A percentile compares a stretch with the other conserved stretches of the same genome.
Evolutionary conservation across 2,888 invertebrate species (phyloP).

Genomic region (Pteria penguin): DNA sequence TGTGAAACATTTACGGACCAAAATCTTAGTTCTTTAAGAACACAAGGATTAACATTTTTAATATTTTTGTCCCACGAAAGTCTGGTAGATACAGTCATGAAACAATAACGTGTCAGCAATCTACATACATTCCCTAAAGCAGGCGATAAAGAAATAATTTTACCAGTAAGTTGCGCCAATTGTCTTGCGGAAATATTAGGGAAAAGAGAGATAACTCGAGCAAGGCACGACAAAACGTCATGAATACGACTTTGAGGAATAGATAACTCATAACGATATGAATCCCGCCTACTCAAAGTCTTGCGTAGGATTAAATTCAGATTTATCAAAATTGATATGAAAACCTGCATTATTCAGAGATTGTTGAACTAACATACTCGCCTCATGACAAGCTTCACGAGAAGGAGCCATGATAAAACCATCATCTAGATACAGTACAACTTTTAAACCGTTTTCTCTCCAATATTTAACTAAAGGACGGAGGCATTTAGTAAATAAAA

Average conservation of each 20-base stretch:
- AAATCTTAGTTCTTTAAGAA: not conserved
- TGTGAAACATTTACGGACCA: not conserved
- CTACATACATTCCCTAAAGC: not conserved
- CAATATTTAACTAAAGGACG: slow-evolving; percentile 1
- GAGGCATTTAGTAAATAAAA: slow-evolving; percentile 6
- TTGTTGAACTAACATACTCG: not conserved
- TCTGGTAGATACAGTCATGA: not conserved
- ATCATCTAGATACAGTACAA: slow-evolving; percentile 5
- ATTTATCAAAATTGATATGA: not conserved
- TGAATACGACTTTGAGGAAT: not conserved
- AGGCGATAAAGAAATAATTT: not conserved
- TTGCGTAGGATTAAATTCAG: not conserved
- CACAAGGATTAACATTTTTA: too few relatives aligned
- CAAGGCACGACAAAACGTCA: not conserved
- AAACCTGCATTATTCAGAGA: not conserved
- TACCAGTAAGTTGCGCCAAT: not conserved
- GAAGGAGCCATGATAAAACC: not conserved
- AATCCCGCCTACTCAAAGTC: not conserved
- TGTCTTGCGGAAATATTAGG: not conserved
- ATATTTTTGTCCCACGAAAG: not conserved
- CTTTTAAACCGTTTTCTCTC: not conserved
- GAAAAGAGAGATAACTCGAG: not conserved
- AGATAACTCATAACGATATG: not conserved
- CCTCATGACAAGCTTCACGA: not conserved
- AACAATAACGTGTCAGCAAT: too few relatives aligned